Conservation (phyloP, 2,797 vertebrate genomes). For the Chelonia mydas region DNA sequence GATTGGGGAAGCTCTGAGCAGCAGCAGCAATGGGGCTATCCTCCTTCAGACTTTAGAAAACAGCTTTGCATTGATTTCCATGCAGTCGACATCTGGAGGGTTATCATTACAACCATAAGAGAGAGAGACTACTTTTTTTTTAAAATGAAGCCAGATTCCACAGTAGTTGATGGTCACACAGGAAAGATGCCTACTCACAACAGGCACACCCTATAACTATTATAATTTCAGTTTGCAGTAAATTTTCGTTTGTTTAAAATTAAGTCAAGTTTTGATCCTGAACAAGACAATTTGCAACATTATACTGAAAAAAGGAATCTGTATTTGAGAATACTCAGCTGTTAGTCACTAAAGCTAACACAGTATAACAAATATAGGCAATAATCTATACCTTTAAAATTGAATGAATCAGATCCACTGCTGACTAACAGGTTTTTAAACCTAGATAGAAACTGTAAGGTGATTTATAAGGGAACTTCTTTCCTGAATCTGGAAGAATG, state of each 20-base stretch:
- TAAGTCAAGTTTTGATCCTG: background rate
- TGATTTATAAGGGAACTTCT: slow-evolving; percentile 8
- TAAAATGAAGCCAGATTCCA: background rate
- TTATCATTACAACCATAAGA: background rate
- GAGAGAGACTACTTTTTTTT: background rate
- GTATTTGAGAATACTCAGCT: slow-evolving; percentile 42
- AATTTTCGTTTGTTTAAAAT: background rate
- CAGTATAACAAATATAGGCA: background rate
- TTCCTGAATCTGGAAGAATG: background rate
- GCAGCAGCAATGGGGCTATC: slow-evolving; percentile 4
- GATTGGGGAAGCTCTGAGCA: slow-evolving; percentile 1
- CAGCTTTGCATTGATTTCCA: background rate
- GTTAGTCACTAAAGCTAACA: slow-evolving; percentile 21
- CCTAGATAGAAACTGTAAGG: slow-evolving; percentile 18
- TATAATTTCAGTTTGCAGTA: background rate
- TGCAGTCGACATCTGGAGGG: background rate
- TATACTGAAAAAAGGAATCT: background rate
- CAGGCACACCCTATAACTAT: background rate
- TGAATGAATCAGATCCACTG: slow-evolving; percentile 41
- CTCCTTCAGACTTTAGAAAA: background rate
- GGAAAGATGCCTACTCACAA: background rate
- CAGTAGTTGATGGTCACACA: background rate
- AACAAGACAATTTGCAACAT: background rate
- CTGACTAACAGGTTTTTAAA: slow-evolving; percentile 22
- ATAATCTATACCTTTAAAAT: slow-evolving; percentile 46